Evolutionary conservation across 35 echinoderm and acorn worm genomes (phyloP).

Genomic region (Apostichopus californicus): DNA sequence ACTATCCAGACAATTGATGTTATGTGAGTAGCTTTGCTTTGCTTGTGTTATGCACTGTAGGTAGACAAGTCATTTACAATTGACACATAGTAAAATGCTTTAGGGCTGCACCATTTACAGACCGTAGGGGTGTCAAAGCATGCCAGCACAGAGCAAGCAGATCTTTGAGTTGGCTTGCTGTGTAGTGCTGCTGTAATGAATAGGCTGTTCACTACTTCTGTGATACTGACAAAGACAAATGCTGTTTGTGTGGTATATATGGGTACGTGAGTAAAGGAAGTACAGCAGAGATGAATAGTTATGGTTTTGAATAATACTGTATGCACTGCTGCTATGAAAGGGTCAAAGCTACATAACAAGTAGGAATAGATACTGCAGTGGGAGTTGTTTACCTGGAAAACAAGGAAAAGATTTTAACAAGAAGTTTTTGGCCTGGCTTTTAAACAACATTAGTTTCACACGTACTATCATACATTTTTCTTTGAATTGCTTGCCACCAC

Average conservation of each 20-base stretch:
- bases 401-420: no score
- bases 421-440: no score
- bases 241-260: neutral
- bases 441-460: no score
- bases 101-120: slow-evolving; percentile 49
- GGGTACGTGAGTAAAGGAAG: neutral
- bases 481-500: no score
- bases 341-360: neutral
- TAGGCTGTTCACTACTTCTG: neutral
- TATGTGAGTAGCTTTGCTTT: neutral
- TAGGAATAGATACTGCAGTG: no score
- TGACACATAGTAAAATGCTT: slow-evolving; percentile 47
- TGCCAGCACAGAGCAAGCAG: neutral
- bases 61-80: slow-evolving; percentile 48
- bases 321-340: neutral
- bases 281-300: neutral
- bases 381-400: no score
- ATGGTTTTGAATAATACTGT: neutral
- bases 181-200: neutral
- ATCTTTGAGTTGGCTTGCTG: no score
- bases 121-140: slow-evolving; percentile 32
- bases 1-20: slow-evolving; percentile 38
- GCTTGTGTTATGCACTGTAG: slow-evolving; percentile 51
- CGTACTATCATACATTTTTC: no score
- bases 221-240: neutral